Base-by-base conservation (phyloP, 2,797 vertebrate species). In the Lithobates sylvaticus region DNA sequence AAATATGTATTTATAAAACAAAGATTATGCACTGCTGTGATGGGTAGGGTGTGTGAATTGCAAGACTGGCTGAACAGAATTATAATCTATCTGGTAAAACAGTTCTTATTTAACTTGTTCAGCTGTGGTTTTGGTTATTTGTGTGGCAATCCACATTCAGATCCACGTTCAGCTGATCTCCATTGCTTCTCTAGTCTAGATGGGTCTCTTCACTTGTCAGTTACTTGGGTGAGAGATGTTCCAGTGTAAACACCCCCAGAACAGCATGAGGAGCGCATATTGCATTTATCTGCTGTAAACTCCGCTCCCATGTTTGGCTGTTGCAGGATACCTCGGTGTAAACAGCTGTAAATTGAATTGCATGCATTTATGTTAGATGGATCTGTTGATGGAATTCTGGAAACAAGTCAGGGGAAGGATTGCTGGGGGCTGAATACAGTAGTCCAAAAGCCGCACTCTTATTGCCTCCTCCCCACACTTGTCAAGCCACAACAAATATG, bases 341-440 rank as follows among this genome's bases (percentile, higher is more conserved):
- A 44, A 74, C 44, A 44, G 39, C n/a, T 74, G 42, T 74, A 74
- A 74, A 74, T 74, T 29, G 26, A 74, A 74, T 50, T 42, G 15
- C 13, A 16, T 44, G 44, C 50, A 39, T 50, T 74, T 74, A 50
- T 50, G 70, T 7, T 72, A 72, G n/a, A 72, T 5, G n/a, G 1
- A 65, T 65, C 64, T 47, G 71, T 74, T 74, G 21, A 74, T 27
- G 26, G 72, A 74, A 21, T 42, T 39, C 72, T 50, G 39, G 72
- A 74, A 74, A 47, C n/a, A 12, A n/a, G 65, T 29, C 65, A 29
- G 54, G 54, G 27, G 23, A 26, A 26, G 65, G n/a, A 67, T 26
- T 29, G 65, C 65, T 29, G 27, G 65, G 65, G 27, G 65, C n/a
- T 67, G 65, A 67, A 29, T 27, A 29, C 65, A 78, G 76, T 42